Evolutionary conservation across 2,888 invertebrate species (phyloP).

Genomic region (Sclerodermus sp.): DNA sequence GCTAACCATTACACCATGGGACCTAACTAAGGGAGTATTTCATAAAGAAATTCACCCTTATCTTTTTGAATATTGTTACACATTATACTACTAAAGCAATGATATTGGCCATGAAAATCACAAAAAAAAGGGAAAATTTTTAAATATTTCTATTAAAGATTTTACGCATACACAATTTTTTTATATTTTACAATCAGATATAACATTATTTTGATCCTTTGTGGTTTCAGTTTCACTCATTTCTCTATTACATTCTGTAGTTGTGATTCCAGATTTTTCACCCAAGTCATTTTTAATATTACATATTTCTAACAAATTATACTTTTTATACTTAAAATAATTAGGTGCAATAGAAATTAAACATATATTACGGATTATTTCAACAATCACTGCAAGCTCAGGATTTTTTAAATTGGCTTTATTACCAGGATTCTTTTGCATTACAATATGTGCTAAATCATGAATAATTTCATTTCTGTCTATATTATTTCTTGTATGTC

Average conservation of each 20-base stretch:
- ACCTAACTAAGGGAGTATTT: slow-evolving; percentile 49
- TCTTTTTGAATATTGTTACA: no score
- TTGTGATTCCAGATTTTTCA: no score
- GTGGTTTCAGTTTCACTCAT: no score
- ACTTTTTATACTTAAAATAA: slow-evolving; percentile 79
- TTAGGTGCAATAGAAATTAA: slow-evolving; percentile 79
- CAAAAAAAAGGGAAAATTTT: no score
- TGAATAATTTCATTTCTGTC: slow-evolving; percentile 73
- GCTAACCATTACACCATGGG: slow-evolving; percentile 78
- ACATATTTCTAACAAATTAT: slow-evolving; percentile 73
- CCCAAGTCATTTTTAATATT: slow-evolving; percentile 29
- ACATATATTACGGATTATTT: slow-evolving; percentile 79
- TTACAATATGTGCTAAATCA: slow-evolving; percentile 72
- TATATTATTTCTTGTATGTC: slow-evolving; percentile 75
- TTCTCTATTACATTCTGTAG: no score
- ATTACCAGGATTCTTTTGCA: slow-evolving; percentile 70
- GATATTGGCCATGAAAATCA: no score
- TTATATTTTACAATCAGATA: no score
- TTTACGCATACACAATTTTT: no score
- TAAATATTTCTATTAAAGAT: no score
- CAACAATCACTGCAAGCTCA: slow-evolving; percentile 77
- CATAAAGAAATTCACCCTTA: no score
- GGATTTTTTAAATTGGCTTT: slow-evolving; percentile 80
- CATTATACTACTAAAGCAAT: no score
- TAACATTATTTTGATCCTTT: no score